Base-by-base conservation (phyloP, 2,113 vertebrate genomes). In the Apodemus speciosus region DNA sequence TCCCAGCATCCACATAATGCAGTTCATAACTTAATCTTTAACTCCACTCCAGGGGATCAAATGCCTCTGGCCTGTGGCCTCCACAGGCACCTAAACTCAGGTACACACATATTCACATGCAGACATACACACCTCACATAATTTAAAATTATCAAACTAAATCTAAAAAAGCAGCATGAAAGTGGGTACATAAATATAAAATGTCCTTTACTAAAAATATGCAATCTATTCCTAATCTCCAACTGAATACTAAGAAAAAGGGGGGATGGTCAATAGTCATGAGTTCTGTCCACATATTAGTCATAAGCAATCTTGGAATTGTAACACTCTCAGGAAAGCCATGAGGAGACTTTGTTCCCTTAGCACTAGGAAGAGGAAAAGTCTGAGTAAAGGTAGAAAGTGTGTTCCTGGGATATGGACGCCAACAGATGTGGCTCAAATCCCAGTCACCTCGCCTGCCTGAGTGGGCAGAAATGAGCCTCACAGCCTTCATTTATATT, bases 321-420 rank as follows among this genome's bases (percentile, higher is more conserved):
- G 46, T 27, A 51, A 8, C 15, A 0, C 2, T 10, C 46, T 32
- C 21, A 38, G 30, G 38, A 27, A 10, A 81, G 49, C n/a, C 25
- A 20, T 8, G 21, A 80, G 27, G 38, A 0, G 43, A 10, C 23
- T 40, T 4, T 0, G 3, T 1, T 20, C 27, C 43, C 27, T n/a
- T 13, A 16, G 1, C 4, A 32, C 11, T 0, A 25, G 88, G 43
- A 60, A 64, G 35, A 16, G 9, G 9, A 2, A 68, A 60, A 60
- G 18, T 9, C 20, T 2, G 9, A 51, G 30, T 35, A 9, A 7
- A 23, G 40, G 32, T 0, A 27, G 53, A 32, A 51, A 46, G 2
- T 0, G 18, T 0, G 3, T 0, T 40, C 0, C 0, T 13, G 6
- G 30, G 30, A 38, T 16, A 51, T 38, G 27, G 64, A 5, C 7